Evolutionary conservation across 2,797 vertebrate genomes (phyloP), one percentile per base, ranked within the genome.

Genomic region (Xiphophorus birchmanni): DNA sequence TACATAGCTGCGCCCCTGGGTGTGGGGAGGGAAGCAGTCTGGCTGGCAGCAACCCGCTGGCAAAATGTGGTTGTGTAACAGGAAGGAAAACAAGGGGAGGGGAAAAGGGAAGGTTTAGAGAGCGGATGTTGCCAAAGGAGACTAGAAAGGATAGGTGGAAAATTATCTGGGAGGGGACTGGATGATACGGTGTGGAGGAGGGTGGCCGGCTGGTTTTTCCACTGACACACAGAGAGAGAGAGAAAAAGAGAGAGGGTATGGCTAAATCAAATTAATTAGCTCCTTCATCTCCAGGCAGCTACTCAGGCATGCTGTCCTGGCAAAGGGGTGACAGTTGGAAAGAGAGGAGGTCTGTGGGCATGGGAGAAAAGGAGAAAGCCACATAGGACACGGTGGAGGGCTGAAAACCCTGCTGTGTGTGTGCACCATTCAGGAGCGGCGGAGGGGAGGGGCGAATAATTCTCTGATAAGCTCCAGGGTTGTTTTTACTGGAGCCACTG

Each of bases 191-290:
- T 42, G 87, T 67, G 84, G 52, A 56, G 82, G 72, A 54, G 79
- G 81, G 82, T 80, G 83, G 89, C 72, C 42, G 90, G 89, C 88
- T 93, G 91, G 83, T 95, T 96, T 96, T 96, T 95, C 95, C 95
- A 95, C 94, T 95, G 95, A 93, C 93, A 94, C 89, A 92, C 90
- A 93, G 93, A 88, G 87, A 81, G 88, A 81, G 88, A 91, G 87
- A 91, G 93, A 91, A 93, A 88, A 87, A 81, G 88, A 91, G 89
- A 80, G 89, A 88, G 89, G 80, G 89, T 92, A 94, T 86, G 87
- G 93, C 93, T 95, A 96, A 96, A 96, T 96, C 95, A 95, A 96
- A 96, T 96, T 96, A 96, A 96, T 96, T 96, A 96, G 95, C 95
- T 96, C 94, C 94, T 96, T 95, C 95, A 95, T 96, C 95, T 95